Conservation (phyloP, 2,797 vertebrate genomes). For the Pipistrellus kuhlii region DNA sequence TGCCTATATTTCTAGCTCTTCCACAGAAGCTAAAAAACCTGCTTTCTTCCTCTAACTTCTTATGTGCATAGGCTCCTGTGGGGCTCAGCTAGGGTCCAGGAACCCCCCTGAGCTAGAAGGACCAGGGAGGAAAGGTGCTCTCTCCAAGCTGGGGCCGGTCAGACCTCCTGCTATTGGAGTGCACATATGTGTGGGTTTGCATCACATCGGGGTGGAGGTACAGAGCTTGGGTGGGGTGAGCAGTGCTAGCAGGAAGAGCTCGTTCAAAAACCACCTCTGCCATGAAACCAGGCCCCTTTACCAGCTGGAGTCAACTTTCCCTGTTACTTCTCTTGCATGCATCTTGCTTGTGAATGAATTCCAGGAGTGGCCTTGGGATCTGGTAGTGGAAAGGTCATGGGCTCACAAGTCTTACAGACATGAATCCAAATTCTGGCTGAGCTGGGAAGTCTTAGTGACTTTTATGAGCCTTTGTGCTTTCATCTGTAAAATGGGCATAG, state of each 20-base stretch:
- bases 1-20: background rate
- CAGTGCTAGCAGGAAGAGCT: background rate
- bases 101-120: no score
- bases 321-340: background rate
- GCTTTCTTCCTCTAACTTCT: background rate
- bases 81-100: background rate
- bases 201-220: rapidly evolving
- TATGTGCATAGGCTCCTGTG: background rate
- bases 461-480: background rate
- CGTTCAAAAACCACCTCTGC: background rate
- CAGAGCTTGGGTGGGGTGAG: rapidly evolving
- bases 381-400: background rate
- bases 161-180: background rate
- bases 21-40: background rate
- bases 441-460: background rate
- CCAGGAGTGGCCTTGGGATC: background rate
- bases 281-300: background rate
- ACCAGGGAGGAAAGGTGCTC: background rate
- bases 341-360: background rate
- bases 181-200: rapidly evolving
- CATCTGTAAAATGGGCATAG: background rate
- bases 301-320: background rate
- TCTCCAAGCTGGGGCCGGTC: background rate
- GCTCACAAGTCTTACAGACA: background rate
- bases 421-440: background rate